A percentile compares a stretch with the other conserved stretches of the same genome.
Conservation (phyloP, 1,140 invertebrate species). For the Bemisia tabaci region DNA sequence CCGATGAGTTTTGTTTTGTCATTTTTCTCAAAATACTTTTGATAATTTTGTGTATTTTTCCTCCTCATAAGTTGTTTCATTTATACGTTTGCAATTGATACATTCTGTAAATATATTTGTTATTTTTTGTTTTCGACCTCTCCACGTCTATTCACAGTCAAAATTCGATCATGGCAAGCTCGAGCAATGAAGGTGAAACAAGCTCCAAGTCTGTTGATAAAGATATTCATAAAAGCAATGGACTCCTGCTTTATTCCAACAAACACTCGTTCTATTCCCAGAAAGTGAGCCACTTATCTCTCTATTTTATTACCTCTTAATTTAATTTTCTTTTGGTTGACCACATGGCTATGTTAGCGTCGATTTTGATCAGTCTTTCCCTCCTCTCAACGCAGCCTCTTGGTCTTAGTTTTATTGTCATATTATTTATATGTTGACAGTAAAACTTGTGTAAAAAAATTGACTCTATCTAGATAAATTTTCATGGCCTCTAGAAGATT, state of each 20-base stretch:
- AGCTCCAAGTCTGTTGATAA: neutral
- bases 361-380: too few relatives aligned
- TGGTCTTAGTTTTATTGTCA: too few relatives aligned
- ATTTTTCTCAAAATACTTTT: neutral
- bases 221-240: conserved; percentile 21
- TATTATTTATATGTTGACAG: too few relatives aligned
- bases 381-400: too few relatives aligned
- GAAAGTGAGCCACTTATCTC: conserved; percentile 44
- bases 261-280: conserved; percentile 60
- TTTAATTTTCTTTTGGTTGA: neutral
- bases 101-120: too few relatives aligned
- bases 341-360: too few relatives aligned
- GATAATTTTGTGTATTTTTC: neutral
- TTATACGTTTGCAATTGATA: too few relatives aligned
- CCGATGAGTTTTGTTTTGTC: neutral
- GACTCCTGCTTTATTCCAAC: conserved; percentile 49
- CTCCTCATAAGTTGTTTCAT: neutral
- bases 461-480: too few relatives aligned
- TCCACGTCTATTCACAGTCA: neutral
- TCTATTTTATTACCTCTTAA: neutral
- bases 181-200: neutral
- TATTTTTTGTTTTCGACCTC: neutral
- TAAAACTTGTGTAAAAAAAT: too few relatives aligned
- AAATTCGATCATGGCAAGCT: neutral
- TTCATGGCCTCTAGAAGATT: too few relatives aligned